Percentiles rank a stretch among this genome's conserved stretches.
Evolutionary conservation across 1,140 invertebrate species (phyloP).

Genomic region (Maniola jurtina): DNA sequence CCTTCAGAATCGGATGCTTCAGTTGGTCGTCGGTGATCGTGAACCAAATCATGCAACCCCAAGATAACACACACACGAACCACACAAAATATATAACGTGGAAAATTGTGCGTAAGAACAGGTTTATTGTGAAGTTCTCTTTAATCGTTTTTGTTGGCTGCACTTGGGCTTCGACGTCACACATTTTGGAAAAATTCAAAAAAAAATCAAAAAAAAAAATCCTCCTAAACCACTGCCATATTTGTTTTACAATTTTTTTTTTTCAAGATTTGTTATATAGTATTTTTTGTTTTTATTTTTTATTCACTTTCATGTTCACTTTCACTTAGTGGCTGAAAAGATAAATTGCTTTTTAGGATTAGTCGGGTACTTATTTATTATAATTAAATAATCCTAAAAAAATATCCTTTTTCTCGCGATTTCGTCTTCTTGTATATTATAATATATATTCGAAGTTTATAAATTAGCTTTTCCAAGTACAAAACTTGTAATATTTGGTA

Average conservation of each 20-base stretch:
- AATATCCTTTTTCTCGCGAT: too few species aligned
- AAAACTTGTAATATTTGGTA: too few species aligned
- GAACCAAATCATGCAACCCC: slow-evolving; percentile 25
- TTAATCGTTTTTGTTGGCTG: background rate
- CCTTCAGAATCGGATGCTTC: slow-evolving; percentile 22
- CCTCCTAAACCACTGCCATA: background rate
- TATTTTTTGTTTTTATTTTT: too few species aligned
- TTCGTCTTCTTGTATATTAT: too few species aligned
- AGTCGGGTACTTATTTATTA: too few species aligned
- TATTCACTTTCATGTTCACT: too few species aligned
- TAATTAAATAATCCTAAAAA: too few species aligned
- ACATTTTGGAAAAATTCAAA: slow-evolving; percentile 9
- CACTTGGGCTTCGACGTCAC: slow-evolving; percentile 16
- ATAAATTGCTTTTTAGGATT: too few species aligned
- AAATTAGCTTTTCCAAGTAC: too few species aligned
- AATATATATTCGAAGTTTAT: too few species aligned
- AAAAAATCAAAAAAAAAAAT: background rate
- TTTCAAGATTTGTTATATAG: background rate
- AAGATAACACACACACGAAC: slow-evolving; percentile 15
- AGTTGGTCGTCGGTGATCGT: slow-evolving; percentile 25
- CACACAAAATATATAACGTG: slow-evolving; percentile 11
- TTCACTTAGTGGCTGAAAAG: too few species aligned
- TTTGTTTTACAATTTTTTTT: background rate
- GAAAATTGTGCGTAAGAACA: slow-evolving; percentile 13
- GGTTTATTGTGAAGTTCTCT: slow-evolving; percentile 9